Base-by-base conservation (phyloP, 1,140 invertebrate genomes). In the Tribolium castaneum region DNA sequence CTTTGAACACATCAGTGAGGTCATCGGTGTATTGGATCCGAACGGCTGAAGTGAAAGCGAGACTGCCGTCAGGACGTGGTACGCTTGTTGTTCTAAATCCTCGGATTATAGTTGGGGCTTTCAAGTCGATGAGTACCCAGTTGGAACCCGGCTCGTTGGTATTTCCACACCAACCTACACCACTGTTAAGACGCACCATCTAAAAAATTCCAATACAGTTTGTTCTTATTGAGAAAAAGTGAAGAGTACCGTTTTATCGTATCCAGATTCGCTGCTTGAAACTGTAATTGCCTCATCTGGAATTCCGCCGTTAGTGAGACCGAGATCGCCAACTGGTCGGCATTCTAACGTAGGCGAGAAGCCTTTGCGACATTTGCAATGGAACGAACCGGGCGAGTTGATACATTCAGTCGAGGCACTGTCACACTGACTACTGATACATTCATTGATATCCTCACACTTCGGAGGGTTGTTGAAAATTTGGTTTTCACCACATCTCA, bases 391-490 rank as follows among this genome's bases (percentile, higher is more conserved):
- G 39, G 94, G 92, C 14, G 93, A 93, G 84, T 99, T 99, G 62
- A 94, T 92, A 87, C 97, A 99, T 86, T 96, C 93, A 0, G 97
- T 98, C 2, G 95, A 97, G 2, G 94, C 94, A 13, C 93, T 88
- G 87, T 97, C 97, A 88, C 96, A 98, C 85, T 96, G 95, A 81
- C 94, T 94, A 50, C 91, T 94, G 0, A 91, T 89, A 87, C 97
- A 99, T 88, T 99, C 97, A 82, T 99, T 97, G 39, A 98, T 93
- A 87, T 98, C 97, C 90, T 96, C 94, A 83, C 96, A 98, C 73
- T 90, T 93, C 3, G 97, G 96, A 4, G 94, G 90, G 80, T 95
- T 93, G 76, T 94, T 92, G 82, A 98, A 98, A 75, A 91, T 88
- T 86, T 98, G 95, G 80, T 94, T 92, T 54, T 95, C 89, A 78